phyloP scores from a whole-genome alignment of 2,888 invertebrate genomes.

The Temnothorax rugatulus region DNA sequence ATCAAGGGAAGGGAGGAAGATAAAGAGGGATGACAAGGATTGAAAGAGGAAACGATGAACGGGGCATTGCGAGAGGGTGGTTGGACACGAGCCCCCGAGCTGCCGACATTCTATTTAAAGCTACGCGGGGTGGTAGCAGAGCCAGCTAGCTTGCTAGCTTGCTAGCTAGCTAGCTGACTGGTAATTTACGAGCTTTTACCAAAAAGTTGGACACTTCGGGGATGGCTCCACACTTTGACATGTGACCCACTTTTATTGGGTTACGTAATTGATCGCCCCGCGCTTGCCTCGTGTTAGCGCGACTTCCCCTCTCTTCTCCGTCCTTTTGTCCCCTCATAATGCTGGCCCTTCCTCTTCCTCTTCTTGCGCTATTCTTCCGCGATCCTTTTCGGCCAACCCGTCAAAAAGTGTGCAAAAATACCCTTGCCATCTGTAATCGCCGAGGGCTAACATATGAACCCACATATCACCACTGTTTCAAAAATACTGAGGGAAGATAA shows the following conservation, averaged over 20 bases:
- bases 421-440: neutral
- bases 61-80: conserved; percentile 47
- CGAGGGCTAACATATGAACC: neutral
- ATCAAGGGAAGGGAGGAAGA: conserved; percentile 20
- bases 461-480: neutral
- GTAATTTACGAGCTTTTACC: conserved; percentile 85
- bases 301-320: conserved; percentile 58
- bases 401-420: conserved; percentile 16
- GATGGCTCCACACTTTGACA: conserved; percentile 84
- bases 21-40: conserved; percentile 48
- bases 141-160: conserved; percentile 84
- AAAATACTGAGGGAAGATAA: conserved; percentile 6
- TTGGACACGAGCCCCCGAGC: conserved; percentile 75
- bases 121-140: conserved; percentile 77
- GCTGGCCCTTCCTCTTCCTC: conserved; percentile 29
- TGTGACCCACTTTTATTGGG: conserved; percentile 84
- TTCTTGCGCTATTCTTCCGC: conserved; percentile 23
- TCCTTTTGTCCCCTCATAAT: conserved; percentile 41
- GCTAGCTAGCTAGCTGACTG: conserved; percentile 75
- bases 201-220: conserved; percentile 83
- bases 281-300: conserved; percentile 70
- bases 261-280: conserved; percentile 83
- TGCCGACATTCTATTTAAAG: conserved; percentile 85
- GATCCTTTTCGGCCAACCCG: conserved; percentile 23
- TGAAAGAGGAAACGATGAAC: conserved; percentile 30